Evolutionary conservation across 2,113 vertebrate genomes (phyloP).

Genomic region (Vulpes vulpes): DNA sequence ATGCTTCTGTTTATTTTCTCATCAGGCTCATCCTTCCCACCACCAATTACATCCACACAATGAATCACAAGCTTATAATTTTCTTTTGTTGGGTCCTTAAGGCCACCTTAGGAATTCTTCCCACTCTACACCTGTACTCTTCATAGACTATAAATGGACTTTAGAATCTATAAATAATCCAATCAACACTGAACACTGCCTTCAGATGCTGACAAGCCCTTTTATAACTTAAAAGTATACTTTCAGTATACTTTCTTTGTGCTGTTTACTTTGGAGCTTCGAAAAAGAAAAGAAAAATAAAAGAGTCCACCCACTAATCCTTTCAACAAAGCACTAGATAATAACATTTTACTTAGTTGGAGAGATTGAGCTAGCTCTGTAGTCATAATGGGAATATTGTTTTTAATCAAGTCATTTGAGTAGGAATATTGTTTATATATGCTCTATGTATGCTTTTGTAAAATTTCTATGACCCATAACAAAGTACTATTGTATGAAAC

Average conservation of each 20-base stretch:
- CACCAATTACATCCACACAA: conserved; percentile 76
- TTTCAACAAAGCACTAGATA: neutral
- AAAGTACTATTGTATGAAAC: neutral
- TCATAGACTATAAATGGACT: conserved; percentile 82
- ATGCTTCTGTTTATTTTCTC: conserved; percentile 63
- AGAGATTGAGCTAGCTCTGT: neutral
- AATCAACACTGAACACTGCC: conserved; percentile 63
- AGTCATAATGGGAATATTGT: neutral
- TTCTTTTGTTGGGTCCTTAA: conserved; percentile 68
- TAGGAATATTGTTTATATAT: neutral
- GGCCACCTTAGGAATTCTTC: conserved; percentile 76
- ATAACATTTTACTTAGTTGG: neutral
- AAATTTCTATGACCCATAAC: neutral
- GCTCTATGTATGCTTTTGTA: neutral
- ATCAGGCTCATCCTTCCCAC: conserved; percentile 54
- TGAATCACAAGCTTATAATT: conserved; percentile 81
- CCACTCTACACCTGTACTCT: conserved; percentile 81
- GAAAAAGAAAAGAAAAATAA: neutral
- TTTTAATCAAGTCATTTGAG: neutral
- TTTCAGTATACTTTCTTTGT: conserved; percentile 45
- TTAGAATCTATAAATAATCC: conserved; percentile 83
- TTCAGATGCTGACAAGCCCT: conserved; percentile 72
- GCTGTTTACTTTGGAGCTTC: conserved; percentile 50
- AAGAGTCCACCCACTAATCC: neutral
- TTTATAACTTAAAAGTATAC: neutral